phyloP scores from a whole-genome alignment of 2,113 vertebrate genomes.

The Aegithalos caudatus region DNA sequence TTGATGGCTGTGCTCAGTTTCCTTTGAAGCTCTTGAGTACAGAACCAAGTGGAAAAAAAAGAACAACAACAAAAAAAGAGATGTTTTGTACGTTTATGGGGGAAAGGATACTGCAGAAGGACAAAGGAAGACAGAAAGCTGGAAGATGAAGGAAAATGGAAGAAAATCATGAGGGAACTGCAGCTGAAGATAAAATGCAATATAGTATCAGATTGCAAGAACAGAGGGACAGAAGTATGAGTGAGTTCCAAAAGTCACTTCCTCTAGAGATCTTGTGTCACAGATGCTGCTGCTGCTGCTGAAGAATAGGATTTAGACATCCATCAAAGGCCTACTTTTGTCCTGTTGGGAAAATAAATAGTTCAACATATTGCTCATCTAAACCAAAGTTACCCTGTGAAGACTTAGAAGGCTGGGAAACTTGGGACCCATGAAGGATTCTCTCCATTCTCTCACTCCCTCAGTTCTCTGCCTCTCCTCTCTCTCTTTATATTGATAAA shows the following conservation, averaged over 20 bases:
- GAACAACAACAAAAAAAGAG: neutral
- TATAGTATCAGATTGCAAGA: constrained; percentile 3
- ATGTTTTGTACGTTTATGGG: neutral
- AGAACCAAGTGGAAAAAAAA: neutral
- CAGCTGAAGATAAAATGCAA: constrained; percentile 20
- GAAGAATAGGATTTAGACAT: constrained; percentile 13
- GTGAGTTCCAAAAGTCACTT: constrained; percentile 32
- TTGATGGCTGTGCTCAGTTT: constrained; percentile 13
- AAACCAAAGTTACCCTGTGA: constrained; percentile 26
- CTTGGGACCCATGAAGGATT: neutral
- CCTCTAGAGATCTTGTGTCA: constrained; percentile 43
- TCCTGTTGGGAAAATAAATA: constrained; percentile 43
- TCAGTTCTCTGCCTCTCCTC: neutral
- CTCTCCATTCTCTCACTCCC: neutral
- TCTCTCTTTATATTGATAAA: neutral
- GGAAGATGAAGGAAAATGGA: constrained; percentile 21
- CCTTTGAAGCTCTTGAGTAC: neutral
- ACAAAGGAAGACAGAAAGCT: constrained; percentile 6
- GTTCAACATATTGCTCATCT: constrained; percentile 21
- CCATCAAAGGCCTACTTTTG: constrained; percentile 21
- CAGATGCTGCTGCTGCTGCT: constrained; percentile 7
- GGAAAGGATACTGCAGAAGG: constrained; percentile 33
- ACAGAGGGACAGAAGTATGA: constrained; percentile 17
- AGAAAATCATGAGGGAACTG: constrained; percentile 20
- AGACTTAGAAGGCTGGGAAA: constrained; percentile 14